phyloP scores from a whole-genome alignment of 2,797 vertebrate species.

The Microctenopoma lineatum region DNA sequence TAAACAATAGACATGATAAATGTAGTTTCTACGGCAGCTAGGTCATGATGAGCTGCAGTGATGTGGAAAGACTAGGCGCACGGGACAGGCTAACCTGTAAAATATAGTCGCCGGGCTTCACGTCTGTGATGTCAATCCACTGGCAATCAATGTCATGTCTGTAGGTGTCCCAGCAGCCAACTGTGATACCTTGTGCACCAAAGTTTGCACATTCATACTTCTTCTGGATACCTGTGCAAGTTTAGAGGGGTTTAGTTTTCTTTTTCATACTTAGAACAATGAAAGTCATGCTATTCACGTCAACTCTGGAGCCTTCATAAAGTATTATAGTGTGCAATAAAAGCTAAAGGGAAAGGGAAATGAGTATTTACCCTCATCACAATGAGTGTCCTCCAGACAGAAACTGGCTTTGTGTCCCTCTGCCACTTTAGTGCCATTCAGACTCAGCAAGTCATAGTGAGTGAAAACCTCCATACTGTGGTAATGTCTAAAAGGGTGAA shows the following conservation, averaged over 20 bases:
- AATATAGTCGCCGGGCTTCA: slow-evolving; percentile 92
- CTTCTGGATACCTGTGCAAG: slow-evolving; percentile 83
- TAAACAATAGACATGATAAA: neutral
- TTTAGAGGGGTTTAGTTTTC: slow-evolving; percentile 16
- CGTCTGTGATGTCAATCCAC: slow-evolving; percentile 94
- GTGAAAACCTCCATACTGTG: slow-evolving; percentile 99
- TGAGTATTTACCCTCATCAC: slow-evolving; percentile 88
- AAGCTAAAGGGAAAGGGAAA: neutral
- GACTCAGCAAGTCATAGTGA: slow-evolving; percentile 92
- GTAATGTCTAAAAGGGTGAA: slow-evolving; percentile 86
- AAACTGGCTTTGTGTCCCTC: slow-evolving; percentile 98
- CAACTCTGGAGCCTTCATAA: neutral
- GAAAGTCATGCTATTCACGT: neutral
- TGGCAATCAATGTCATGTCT: slow-evolving; percentile 98
- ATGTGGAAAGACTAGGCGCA: slow-evolving; percentile 12
- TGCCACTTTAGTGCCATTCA: slow-evolving; percentile 93
- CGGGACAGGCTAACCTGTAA: slow-evolving; percentile 84
- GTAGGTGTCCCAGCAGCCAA: slow-evolving; percentile 96
- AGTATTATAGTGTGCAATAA: neutral
- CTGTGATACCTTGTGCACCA: slow-evolving; percentile 93
- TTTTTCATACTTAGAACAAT: neutral
- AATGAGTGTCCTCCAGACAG: slow-evolving; percentile 94
- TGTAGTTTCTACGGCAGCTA: neutral
- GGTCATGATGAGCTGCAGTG: slow-evolving; percentile 7
- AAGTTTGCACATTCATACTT: slow-evolving; percentile 94